phyloP scores from a whole-genome alignment of 2,113 vertebrate species.

The Chinchilla lanigera region DNA sequence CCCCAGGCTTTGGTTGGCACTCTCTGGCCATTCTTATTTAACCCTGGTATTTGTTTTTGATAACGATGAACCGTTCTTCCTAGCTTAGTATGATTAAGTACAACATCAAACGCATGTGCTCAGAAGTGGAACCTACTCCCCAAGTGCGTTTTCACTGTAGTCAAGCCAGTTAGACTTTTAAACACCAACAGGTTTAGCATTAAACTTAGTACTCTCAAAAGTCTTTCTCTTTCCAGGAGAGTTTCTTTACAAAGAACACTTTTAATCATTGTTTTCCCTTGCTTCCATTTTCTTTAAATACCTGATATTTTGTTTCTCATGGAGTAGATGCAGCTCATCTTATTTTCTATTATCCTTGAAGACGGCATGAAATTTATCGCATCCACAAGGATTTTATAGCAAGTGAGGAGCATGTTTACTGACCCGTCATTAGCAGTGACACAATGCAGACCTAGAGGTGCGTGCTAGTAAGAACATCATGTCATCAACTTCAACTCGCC shows the following conservation, averaged over 20 bases:
- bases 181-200: slow-evolving; percentile 40
- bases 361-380: not conserved
- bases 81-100: not conserved
- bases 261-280: not conserved
- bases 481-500: not conserved
- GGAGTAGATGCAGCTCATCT: not conserved
- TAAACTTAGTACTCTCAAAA: not conserved
- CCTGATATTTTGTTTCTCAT: slow-evolving; percentile 2
- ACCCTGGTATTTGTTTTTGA: not conserved
- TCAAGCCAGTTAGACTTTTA: not conserved
- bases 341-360: slow-evolving; percentile 33
- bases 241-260: not conserved
- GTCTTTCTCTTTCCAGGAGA: not conserved
- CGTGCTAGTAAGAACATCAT: not conserved
- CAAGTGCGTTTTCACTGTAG: not conserved
- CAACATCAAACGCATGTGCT: not conserved
- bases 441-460: not conserved
- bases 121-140: not conserved
- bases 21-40: not conserved
- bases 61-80: not conserved
- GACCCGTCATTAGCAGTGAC: not conserved
- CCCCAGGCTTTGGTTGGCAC: not conserved
- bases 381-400: slow-evolving; percentile 9
- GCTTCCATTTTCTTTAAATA: slow-evolving; percentile 33
- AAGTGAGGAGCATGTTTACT: not conserved